Percentiles rank a stretch among this genome's conserved stretches.
phyloP scores from a whole-genome alignment of 2,888 invertebrate genomes.

The Adineta ricciae region DNA sequence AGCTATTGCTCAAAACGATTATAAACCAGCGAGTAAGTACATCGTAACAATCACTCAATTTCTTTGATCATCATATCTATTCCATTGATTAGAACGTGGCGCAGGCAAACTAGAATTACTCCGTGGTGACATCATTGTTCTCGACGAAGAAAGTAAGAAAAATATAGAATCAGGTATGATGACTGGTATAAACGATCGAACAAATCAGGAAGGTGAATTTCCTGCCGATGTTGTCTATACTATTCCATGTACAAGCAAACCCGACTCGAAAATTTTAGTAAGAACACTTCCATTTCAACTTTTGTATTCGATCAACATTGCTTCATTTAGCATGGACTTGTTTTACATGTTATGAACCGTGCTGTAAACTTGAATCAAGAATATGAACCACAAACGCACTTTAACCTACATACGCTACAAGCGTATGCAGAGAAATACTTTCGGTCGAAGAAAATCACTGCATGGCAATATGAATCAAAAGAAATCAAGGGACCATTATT shows the following conservation, averaged over 20 bases:
- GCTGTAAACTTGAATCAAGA: neutral
- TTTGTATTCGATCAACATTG: neutral
- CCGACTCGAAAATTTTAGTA: neutral
- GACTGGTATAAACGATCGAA: conserved; percentile 5
- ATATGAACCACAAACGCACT: neutral
- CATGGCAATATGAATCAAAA: neutral
- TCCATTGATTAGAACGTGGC: neutral
- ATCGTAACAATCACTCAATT: neutral
- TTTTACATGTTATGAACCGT: conserved; percentile 17
- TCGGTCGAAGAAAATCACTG: neutral
- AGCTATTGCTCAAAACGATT: conserved; percentile 13
- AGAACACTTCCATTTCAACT: no score
- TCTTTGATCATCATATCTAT: neutral
- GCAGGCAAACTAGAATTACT: conserved; percentile 17
- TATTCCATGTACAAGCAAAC: conserved; percentile 13
- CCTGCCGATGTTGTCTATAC: conserved; percentile 3
- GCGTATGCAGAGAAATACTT: neutral
- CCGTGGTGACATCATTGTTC: conserved; percentile 6
- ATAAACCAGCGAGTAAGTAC: neutral
- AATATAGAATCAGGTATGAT: neutral
- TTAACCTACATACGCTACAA: conserved; percentile 8
- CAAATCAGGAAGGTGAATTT: conserved; percentile 12
- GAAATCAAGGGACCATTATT: neutral
- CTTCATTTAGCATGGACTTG: neutral
- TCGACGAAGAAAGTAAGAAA: neutral